These are phyloP conservation scores for Aix galericulata DNA, from an alignment of 2,113 vertebrate species.

Conservation along the genomic window DNA sequence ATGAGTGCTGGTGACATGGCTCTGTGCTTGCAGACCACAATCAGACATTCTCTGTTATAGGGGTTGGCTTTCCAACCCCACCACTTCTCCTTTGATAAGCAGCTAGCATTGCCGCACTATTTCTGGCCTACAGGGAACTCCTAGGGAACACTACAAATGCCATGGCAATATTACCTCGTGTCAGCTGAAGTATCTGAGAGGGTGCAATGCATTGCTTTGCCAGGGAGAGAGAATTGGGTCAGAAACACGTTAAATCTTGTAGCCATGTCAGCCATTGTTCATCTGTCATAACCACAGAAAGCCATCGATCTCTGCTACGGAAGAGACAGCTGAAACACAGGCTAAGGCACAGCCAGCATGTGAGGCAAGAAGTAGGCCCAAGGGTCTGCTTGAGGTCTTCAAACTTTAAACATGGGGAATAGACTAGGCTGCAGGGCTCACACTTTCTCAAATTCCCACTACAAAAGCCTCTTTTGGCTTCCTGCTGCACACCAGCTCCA, in stretches of 20 bases:
- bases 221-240: background rate
- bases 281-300: background rate
- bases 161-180: background rate
- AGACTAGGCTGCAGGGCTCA: background rate
- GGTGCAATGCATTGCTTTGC: background rate
- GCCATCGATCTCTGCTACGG: background rate
- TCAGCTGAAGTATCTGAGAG: background rate
- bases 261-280: background rate
- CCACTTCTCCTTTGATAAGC: slow-evolving; percentile 28
- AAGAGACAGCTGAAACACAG: background rate
- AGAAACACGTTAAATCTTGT: background rate
- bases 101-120: background rate
- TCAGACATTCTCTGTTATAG: background rate
- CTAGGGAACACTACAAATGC: slow-evolving; percentile 19
- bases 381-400: background rate
- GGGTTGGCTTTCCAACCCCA: rapidly evolving
- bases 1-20: slow-evolving; percentile 35
- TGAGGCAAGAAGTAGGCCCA: background rate
- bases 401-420: background rate
- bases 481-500: background rate
- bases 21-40: background rate
- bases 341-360: background rate
- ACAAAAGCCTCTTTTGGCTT: background rate
- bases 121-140: slow-evolving; percentile 34
- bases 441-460: background rate